Evolutionary conservation across 2,888 invertebrate species (phyloP), one percentile per base, ranked within the genome.

Genomic region (Julus scandinavius): DNA sequence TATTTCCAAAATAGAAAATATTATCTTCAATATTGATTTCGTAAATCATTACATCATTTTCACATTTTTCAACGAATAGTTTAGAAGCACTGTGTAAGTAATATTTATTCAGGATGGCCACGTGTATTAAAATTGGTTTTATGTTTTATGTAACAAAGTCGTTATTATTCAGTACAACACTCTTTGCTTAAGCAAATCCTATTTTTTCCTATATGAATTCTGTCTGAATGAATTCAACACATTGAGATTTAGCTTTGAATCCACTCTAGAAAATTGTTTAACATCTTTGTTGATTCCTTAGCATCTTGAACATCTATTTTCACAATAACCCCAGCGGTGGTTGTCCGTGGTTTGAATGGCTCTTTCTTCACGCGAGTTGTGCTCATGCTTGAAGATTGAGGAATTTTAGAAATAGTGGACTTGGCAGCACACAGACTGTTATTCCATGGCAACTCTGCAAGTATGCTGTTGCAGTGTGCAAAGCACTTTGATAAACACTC

Each of bases 401-500:
- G 80, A 80, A 80, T 80, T 80, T 80, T 80, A 38, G 29, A 38
- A 80, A 38, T 38, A 40, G 80, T 80, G 80, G 38, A 80, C 80
- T 40, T 80, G 80, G 38, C 80, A 40, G 80, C 13, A 38, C 29
- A 80, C 38, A 9, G 80, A 38, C 80, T 38, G 80, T 40, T 80
- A 38, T 80, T 80, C 13, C 80, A 80, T 80, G 38, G 80, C 80
- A 38, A 80, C 80, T 80, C 13, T 38, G 80, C 38, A 15, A 80
- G 80, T 80, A 80, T 72, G 80, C 80, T 80, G 38, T 80, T 15
- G 38, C 38, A 15, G 29, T 9, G 80, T 80, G 38, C 38, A 4
- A 40, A 80, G 80, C 80, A 80, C 80, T 80, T 80, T 80, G 80
- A 80, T 80, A 80, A 80, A 80, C 80, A 80, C 80, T 80, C 80